Base-by-base conservation (phyloP, 2,888 invertebrate genomes). In the Andrena hattorfiana region DNA sequence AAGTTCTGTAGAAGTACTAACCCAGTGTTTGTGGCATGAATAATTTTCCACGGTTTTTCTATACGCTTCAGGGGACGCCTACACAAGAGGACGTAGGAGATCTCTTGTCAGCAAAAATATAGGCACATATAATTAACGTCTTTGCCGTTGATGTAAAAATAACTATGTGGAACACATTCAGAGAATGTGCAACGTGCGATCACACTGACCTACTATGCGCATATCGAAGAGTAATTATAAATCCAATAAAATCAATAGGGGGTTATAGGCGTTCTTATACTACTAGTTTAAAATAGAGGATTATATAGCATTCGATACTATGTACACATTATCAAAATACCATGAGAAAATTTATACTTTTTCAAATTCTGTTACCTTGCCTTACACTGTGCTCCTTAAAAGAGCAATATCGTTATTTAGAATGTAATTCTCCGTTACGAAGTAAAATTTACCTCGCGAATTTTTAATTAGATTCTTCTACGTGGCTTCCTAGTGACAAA, bases 101-200 rank as follows among this genome's bases (percentile, higher is more conserved):
- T 26, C 28, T 59, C 10, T 5, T 16, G 42, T 49, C 8, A 49
- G 56, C 10, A 13, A 51, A 69, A 60, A 82, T 66, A 48, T 28
- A 63, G 64, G 48, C n/a, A 67, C 68, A 16, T 81, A 81, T 81
- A 81, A 81, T 83, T 71, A 76, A 54, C 56, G 26, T 30, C 69
- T 63, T 70, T n/a, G 28, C 20, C 20, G 68, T 5, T 13, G 49
- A 16, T 67, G 23, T 30, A 67, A 76, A 72, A 81, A 81, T 76
- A 81, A 71, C 75, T 62, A 20, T 48, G 23, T 28, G 16, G 49
- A 67, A 62, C 42, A 32, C 54, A 10, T 30, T 48, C 20, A 26
- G 71, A 26, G 71, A 35, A 56, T 48, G 42, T 28, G 32, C 35
- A 49, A 20, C 3, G 63, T 32, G 35, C 64, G 28, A 28, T 59